Conservation (phyloP, 2,113 vertebrate genomes). For the Pan paniscus region DNA sequence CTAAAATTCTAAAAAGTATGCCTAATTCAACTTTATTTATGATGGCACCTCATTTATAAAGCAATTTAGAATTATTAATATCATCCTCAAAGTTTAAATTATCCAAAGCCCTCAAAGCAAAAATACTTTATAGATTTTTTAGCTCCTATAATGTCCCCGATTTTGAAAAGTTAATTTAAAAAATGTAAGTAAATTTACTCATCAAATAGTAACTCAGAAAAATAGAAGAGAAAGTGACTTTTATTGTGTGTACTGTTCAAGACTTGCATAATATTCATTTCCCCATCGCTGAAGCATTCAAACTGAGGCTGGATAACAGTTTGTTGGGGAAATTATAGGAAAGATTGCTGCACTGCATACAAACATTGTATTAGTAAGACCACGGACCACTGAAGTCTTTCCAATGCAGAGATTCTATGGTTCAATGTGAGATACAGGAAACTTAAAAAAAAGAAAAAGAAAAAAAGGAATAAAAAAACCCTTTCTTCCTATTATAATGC, state of each 20-base stretch:
- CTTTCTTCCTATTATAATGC: not conserved
- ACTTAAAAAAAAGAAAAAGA: not conserved
- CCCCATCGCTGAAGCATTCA: not conserved
- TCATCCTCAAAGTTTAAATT: not conserved
- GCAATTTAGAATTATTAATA: constrained; percentile 9
- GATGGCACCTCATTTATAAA: constrained; percentile 23
- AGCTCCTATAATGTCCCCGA: not conserved
- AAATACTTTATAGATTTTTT: not conserved
- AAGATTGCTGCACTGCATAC: not conserved
- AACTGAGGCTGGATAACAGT: not conserved
- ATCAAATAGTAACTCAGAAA: constrained; percentile 28
- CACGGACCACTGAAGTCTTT: not conserved
- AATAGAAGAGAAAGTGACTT: not conserved
- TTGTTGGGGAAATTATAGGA: not conserved
- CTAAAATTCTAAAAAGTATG: constrained; percentile 41
- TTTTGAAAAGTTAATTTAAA: not conserved
- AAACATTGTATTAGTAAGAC: not conserved
- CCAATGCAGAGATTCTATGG: not conserved
- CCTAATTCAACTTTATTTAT: not conserved
- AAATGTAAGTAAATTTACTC: not conserved
- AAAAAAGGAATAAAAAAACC: too few relatives aligned
- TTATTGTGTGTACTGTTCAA: not conserved
- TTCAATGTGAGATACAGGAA: not conserved
- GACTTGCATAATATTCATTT: not conserved
- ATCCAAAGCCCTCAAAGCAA: constrained; percentile 21